A percentile compares a stretch with the other conserved stretches of the same genome.
These are phyloP conservation scores for Meteorus cinctellus DNA, from an alignment of 2,888 invertebrate species.

Conservation along the genomic window DNA sequence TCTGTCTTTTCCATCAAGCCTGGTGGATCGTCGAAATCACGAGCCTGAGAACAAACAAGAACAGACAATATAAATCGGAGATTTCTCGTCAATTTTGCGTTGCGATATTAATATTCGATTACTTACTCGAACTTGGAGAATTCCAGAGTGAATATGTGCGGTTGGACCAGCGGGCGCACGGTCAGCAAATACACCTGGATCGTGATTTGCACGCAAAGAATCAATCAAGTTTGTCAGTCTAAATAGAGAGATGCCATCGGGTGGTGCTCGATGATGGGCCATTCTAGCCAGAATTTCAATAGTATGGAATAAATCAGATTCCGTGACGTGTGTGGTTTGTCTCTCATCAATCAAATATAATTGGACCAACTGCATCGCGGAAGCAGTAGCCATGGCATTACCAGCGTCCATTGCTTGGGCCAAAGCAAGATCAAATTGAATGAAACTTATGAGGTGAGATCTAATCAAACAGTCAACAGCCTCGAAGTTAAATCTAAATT, in stretches of 20 bases:
- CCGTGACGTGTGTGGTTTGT: slow-evolving; percentile 83
- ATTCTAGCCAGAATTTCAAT: slow-evolving; percentile 89
- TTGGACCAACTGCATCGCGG: slow-evolving; percentile 94
- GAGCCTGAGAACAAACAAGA: slow-evolving; percentile 75
- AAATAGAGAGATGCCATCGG: slow-evolving; percentile 80
- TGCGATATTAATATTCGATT: slow-evolving; percentile 31
- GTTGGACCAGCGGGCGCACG: slow-evolving; percentile 86
- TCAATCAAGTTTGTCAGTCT: slow-evolving; percentile 86
- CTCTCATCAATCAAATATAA: slow-evolving; percentile 90
- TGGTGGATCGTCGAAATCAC: slow-evolving; percentile 94
- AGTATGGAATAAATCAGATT: slow-evolving; percentile 90
- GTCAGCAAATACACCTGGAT: slow-evolving; percentile 84
- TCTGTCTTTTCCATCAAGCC: slow-evolving; percentile 97
- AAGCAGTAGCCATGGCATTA: slow-evolving; percentile 86
- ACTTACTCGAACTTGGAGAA: slow-evolving; percentile 86
- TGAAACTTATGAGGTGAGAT: slow-evolving; percentile 77
- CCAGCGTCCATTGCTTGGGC: slow-evolving; percentile 92
- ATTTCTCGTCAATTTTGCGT: too few species aligned
- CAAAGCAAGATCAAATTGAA: slow-evolving; percentile 85
- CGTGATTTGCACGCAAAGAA: slow-evolving; percentile 83
- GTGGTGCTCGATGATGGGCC: slow-evolving; percentile 83
- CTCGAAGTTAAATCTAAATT: slow-evolving; percentile 91
- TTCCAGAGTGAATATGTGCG: slow-evolving; percentile 94
- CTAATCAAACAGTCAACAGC: slow-evolving; percentile 91
- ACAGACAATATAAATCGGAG: background rate